A percentile compares a stretch with the other conserved stretches of the same genome.
phyloP scores from a whole-genome alignment of 2,113 vertebrate species.

The Leucopsar rothschildi region DNA sequence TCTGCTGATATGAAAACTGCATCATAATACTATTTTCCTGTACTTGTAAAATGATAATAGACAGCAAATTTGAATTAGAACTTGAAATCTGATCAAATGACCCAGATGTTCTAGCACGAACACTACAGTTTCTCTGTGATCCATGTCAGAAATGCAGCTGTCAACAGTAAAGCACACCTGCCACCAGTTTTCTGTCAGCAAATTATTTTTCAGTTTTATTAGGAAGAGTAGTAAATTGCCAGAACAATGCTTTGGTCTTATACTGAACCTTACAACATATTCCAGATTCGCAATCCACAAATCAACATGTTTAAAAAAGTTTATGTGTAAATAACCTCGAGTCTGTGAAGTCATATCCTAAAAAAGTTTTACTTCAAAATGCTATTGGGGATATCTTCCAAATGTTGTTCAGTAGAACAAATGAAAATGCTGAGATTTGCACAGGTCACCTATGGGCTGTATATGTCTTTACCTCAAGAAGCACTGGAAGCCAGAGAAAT shows the following conservation, averaged over 20 bases:
- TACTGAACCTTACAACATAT: not conserved
- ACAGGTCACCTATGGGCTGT: fast-evolving
- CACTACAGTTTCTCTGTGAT: slow-evolving; percentile 62
- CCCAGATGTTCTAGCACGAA: slow-evolving; percentile 72
- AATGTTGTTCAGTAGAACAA: not conserved
- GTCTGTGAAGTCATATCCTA: not conserved
- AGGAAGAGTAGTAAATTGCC: slow-evolving; percentile 42
- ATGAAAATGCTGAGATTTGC: not conserved
- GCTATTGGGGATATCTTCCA: not conserved
- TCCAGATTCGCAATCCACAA: not conserved
- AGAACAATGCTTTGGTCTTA: slow-evolving; percentile 25
- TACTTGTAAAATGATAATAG: slow-evolving; percentile 19
- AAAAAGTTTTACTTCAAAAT: not conserved
- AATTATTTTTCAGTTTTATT: slow-evolving; percentile 62
- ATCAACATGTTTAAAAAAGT: not conserved
- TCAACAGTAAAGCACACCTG: slow-evolving; percentile 70
- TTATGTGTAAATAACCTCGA: not conserved
- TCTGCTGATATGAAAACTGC: not conserved
- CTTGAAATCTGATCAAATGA: slow-evolving; percentile 66
- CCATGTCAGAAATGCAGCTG: slow-evolving; percentile 73
- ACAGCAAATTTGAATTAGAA: slow-evolving; percentile 31
- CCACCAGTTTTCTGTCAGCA: slow-evolving; percentile 55
- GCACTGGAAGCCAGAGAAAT: not conserved
- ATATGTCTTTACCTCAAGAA: not conserved
- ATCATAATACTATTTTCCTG: not conserved